A percentile compares a stretch with the other conserved stretches of the same genome.
Evolutionary conservation across 2,888 invertebrate genomes (phyloP).

Genomic region (Pammene aurita): DNA sequence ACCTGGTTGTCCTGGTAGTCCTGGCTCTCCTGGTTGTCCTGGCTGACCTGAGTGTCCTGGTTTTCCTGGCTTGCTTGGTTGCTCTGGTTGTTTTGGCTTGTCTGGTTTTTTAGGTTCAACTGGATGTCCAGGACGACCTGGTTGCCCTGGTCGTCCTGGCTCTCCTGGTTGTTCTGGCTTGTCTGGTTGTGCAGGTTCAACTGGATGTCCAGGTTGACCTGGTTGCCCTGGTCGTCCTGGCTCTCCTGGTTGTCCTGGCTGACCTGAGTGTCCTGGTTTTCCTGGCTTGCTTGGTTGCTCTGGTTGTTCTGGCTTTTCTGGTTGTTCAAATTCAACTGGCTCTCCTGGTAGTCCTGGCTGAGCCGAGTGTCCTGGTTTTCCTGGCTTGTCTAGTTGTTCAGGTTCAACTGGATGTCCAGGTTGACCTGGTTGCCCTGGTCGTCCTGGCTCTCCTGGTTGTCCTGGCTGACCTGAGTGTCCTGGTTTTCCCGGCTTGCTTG

Average conservation of each 20-base stretch:
- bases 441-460: not conserved
- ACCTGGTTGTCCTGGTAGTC: too few relatives aligned
- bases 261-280: not conserved
- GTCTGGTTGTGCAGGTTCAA: conserved; percentile 21
- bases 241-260: conserved; percentile 1
- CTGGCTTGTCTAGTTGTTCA: not conserved
- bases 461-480: not conserved
- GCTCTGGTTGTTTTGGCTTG: not conserved
- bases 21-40: not conserved
- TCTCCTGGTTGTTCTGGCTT: conserved; percentile 18
- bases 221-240: conserved; percentile 24
- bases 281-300: not conserved
- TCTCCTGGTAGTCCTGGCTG: not conserved
- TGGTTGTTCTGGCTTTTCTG: not conserved
- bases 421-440: not conserved
- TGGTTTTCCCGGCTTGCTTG: too few relatives aligned
- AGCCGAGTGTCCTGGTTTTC: not conserved
- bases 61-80: conserved; percentile 4
- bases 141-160: conserved; percentile 4
- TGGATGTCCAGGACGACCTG: not conserved
- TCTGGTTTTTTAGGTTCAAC: not conserved
- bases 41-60: conserved; percentile 12
- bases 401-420: not conserved
- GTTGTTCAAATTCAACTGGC: not conserved
- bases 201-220: conserved; percentile 28